These are phyloP conservation scores for Pseudomyrmex flavicornis DNA, from an alignment of 1,140 invertebrate species.

Conservation along the genomic window DNA sequence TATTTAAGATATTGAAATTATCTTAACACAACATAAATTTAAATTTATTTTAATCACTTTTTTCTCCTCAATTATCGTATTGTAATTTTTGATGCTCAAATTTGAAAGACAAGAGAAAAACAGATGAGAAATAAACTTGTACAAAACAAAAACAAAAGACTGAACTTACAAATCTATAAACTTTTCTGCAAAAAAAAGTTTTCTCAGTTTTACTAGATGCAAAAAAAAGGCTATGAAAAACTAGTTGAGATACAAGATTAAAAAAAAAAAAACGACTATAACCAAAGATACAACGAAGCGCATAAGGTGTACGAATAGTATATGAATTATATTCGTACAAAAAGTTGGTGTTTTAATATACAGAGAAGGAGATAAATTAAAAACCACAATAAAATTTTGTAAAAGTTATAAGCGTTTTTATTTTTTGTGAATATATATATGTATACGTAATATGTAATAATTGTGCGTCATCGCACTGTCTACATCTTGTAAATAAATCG, in stretches of 20 bases:
- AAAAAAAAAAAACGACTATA: conserved; percentile 14
- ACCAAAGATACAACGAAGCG: conserved; percentile 57
- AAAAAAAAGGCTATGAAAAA: too few relatives aligned
- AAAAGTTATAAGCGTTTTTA: conserved; percentile 47
- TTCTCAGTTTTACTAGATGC: neutral
- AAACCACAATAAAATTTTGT: conserved; percentile 18
- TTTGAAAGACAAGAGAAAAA: conserved; percentile 28
- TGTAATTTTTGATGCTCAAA: neutral
- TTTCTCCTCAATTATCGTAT: neutral
- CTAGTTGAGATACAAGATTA: too few relatives aligned
- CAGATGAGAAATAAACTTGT: neutral
- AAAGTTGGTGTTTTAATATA: conserved; percentile 2
- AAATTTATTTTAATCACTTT: neutral
- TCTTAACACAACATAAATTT: neutral
- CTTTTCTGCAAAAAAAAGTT: neutral
- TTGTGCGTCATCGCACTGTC: conserved; percentile 47
- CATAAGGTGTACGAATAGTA: conserved; percentile 42
- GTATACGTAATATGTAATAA: conserved; percentile 28
- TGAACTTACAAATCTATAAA: conserved; percentile 2
- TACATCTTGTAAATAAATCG: conserved; percentile 58
- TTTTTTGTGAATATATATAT: conserved; percentile 46
- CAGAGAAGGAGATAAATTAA: neutral
- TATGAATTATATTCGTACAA: neutral
- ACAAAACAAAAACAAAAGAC: neutral
- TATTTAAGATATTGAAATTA: conserved; percentile 84